Evolutionary conservation across 2,797 vertebrate species (phyloP).

Genomic region (Botia almorhae): DNA sequence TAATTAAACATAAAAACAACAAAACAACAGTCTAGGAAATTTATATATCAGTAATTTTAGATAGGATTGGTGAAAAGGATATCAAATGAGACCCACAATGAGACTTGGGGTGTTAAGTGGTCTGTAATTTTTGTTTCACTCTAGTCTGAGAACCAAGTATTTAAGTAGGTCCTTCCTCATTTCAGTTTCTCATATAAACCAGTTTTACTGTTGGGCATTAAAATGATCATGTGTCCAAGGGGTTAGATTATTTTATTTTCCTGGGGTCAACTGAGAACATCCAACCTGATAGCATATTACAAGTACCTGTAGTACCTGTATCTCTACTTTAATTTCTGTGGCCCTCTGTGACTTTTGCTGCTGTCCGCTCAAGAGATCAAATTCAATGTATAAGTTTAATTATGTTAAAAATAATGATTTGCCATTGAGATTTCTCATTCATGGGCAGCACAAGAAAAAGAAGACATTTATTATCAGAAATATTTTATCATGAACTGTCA

Average conservation of each 20-base stretch:
- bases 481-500: not conserved
- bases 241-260: constrained; percentile 57
- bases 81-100: too few relatives aligned
- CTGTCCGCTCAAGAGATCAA: constrained; percentile 3
- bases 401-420: not conserved
- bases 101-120: too few relatives aligned
- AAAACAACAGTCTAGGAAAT: too few relatives aligned
- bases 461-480: not conserved
- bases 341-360: constrained; percentile 2
- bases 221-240: constrained; percentile 54
- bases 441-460: not conserved
- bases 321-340: constrained; percentile 44
- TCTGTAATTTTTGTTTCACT: too few relatives aligned
- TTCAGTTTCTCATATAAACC: constrained; percentile 38
- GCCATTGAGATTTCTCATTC: not conserved
- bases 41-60: too few relatives aligned
- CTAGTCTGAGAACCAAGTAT: not conserved
- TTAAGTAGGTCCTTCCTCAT: not conserved
- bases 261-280: constrained; percentile 51
- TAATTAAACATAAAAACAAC: too few relatives aligned
- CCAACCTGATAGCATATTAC: constrained; percentile 56
- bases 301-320: constrained; percentile 37
- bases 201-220: constrained; percentile 47
- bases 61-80: too few relatives aligned
- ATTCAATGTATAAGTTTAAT: not conserved